A percentile compares a stretch with the other conserved stretches of the same genome.
Evolutionary conservation across 2,797 vertebrate species (phyloP).

Genomic region (Dermochelys coriacea): DNA sequence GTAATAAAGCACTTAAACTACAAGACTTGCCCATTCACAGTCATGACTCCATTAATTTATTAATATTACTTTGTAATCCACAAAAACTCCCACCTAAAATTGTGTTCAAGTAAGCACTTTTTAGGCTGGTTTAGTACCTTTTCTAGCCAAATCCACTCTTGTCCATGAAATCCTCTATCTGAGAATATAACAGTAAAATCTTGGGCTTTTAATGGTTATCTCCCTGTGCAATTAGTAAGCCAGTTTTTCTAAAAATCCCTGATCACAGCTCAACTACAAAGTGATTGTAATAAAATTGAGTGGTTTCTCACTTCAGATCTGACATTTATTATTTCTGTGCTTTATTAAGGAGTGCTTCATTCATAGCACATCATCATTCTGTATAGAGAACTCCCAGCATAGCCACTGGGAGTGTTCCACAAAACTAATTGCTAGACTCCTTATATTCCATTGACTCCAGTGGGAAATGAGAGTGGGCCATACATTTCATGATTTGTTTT

Average conservation of each 20-base stretch:
- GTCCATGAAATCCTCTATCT: neutral
- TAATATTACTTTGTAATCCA: neutral
- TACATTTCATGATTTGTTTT: neutral
- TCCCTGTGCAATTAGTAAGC: neutral
- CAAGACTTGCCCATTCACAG: rapidly evolving
- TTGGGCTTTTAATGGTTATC: neutral
- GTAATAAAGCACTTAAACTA: neutral
- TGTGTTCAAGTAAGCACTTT: neutral
- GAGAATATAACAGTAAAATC: neutral
- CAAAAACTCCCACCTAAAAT: rapidly evolving
- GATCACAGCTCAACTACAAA: neutral
- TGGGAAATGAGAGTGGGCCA: neutral
- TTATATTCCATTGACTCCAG: neutral
- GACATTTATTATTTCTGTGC: rapidly evolving
- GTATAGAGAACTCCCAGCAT: neutral
- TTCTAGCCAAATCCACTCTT: neutral
- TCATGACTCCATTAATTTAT: neutral
- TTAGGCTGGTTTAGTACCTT: neutral
- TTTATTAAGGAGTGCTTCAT: neutral
- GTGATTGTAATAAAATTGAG: neutral
- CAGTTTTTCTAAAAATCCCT: neutral
- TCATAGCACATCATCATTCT: neutral
- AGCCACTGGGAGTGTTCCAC: neutral
- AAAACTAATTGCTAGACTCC: rapidly evolving
- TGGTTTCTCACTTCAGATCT: neutral